A percentile compares a stretch with the other conserved stretches of the same genome.
These are phyloP conservation scores for Esox lucius DNA, from an alignment of 2,797 vertebrate species.

Conservation along the genomic window DNA sequence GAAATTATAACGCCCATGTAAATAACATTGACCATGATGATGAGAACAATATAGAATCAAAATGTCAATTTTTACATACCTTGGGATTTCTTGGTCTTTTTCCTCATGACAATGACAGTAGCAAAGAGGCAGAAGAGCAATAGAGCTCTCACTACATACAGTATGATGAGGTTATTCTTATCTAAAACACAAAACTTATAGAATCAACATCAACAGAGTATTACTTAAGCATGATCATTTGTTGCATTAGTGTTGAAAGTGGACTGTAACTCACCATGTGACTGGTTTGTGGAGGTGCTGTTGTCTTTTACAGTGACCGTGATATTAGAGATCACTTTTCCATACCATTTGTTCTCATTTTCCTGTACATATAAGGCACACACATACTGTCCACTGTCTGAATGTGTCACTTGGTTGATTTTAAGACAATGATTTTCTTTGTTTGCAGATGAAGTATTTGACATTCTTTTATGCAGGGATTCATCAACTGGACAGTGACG, in stretches of 20 bases:
- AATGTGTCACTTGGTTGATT: conserved; percentile 17
- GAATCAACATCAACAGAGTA: background rate
- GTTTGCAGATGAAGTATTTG: background rate
- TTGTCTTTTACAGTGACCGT: conserved; percentile 13
- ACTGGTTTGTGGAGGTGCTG: background rate
- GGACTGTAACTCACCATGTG: background rate
- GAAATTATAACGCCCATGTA: background rate
- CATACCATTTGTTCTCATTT: background rate
- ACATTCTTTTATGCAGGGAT: background rate
- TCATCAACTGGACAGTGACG: background rate
- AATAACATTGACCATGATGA: background rate
- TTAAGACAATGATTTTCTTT: conserved; percentile 13
- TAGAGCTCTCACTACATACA: background rate
- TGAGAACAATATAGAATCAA: background rate
- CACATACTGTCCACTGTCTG: conserved; percentile 32
- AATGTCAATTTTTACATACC: conserved; percentile 1
- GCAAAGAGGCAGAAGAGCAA: background rate
- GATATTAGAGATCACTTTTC: conserved; percentile 24
- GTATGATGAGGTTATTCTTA: background rate
- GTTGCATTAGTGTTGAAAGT: background rate
- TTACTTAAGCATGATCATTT: background rate
- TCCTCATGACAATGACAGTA: conserved; percentile 4
- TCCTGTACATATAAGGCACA: conserved; percentile 19
- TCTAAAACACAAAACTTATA: background rate
- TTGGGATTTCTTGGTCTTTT: background rate